phyloP scores from a whole-genome alignment of 2,113 vertebrate genomes.

The Caranx ignobilis region DNA sequence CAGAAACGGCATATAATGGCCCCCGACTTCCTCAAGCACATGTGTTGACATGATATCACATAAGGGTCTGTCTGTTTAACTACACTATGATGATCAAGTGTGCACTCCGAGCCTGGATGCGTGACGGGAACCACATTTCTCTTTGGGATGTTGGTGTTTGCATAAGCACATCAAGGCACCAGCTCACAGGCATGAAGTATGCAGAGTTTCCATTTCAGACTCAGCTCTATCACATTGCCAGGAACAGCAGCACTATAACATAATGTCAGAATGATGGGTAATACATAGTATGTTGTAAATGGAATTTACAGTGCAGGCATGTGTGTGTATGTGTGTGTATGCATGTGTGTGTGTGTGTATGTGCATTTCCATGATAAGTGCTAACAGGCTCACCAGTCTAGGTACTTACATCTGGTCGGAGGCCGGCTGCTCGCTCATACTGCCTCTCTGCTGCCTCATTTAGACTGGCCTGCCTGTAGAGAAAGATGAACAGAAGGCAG shows the following conservation, averaged over 20 bases:
- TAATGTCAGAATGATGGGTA: constrained; percentile 47
- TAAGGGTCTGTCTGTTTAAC: constrained; percentile 41
- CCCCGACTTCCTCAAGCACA: constrained; percentile 43
- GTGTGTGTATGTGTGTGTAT: constrained; percentile 24
- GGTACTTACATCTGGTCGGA: constrained; percentile 94
- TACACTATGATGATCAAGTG: constrained; percentile 22
- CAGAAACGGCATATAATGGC: constrained; percentile 33
- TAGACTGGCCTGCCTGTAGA: constrained; percentile 92
- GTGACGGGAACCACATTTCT: constrained; percentile 8
- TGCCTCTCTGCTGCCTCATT: constrained; percentile 95
- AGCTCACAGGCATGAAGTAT: not conserved
- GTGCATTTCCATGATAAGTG: constrained; percentile 46
- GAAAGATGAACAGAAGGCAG: constrained; percentile 5
- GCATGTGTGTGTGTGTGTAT: constrained; percentile 24
- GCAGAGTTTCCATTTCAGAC: constrained; percentile 45
- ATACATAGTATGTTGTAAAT: constrained; percentile 38
- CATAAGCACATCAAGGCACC: constrained; percentile 3
- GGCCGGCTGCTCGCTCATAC: constrained; percentile 90
- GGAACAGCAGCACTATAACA: constrained; percentile 38
- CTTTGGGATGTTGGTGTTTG: constrained; percentile 28
- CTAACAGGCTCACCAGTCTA: constrained; percentile 40
- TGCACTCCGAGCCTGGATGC: constrained; percentile 29
- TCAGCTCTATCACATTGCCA: constrained; percentile 24
- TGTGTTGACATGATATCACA: constrained; percentile 46
- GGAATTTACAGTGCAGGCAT: constrained; percentile 45